These are phyloP conservation scores for Ispidina lecontei DNA, from an alignment of 2,797 vertebrate species.

Conservation along the genomic window DNA sequence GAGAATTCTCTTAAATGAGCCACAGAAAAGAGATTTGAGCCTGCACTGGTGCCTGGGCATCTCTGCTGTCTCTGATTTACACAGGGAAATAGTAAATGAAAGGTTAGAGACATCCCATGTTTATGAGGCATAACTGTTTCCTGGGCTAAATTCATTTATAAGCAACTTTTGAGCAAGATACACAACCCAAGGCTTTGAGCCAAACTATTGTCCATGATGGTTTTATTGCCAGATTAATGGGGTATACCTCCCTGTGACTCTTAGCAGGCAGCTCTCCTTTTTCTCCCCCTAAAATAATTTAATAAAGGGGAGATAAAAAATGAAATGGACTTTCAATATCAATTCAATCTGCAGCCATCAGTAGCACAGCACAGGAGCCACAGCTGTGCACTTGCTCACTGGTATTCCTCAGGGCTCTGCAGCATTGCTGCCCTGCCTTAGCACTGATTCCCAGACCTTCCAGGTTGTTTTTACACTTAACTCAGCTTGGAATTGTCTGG, in stretches of 20 bases:
- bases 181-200: neutral
- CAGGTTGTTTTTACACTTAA: neutral
- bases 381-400: neutral
- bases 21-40: neutral
- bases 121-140: neutral
- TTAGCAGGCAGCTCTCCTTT: neutral
- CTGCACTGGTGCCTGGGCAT: neutral
- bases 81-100: neutral
- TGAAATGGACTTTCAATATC: conserved; percentile 51
- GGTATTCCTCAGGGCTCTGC: neutral
- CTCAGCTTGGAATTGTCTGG: neutral
- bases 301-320: conserved; percentile 57
- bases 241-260: neutral
- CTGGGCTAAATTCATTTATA: conserved; percentile 19
- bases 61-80: neutral
- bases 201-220: neutral
- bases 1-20: neutral
- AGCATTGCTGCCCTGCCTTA: neutral
- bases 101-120: neutral
- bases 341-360: conserved; percentile 14
- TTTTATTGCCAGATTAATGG: conserved; percentile 26
- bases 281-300: conserved; percentile 38
- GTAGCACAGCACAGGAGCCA: neutral
- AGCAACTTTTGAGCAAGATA: neutral
- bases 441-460: neutral